Percentiles rank a stretch among this genome's conserved stretches.
Conservation (phyloP, 2,113 vertebrate genomes). For the Brachyhypopomus gauderio region DNA sequence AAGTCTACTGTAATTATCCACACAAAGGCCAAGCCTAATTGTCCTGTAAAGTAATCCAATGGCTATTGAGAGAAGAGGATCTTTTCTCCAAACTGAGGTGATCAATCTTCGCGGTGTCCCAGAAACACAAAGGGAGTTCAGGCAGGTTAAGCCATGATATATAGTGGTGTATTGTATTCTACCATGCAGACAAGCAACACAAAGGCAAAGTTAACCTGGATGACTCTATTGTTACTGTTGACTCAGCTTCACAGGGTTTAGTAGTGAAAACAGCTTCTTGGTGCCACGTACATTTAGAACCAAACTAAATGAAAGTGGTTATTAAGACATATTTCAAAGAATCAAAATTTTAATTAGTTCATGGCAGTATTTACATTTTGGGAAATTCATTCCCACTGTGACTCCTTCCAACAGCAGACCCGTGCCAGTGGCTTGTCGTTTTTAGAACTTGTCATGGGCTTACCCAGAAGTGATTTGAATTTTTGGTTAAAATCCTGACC, state of each 20-base stretch:
- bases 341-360: background rate
- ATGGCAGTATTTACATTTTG: background rate
- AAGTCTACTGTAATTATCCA: slow-evolving; percentile 62
- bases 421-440: background rate
- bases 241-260: slow-evolving; percentile 52
- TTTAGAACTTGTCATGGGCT: slow-evolving; percentile 15
- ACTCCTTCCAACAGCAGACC: background rate
- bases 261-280: slow-evolving; percentile 48
- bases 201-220: slow-evolving; percentile 56
- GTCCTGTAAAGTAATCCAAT: slow-evolving; percentile 64
- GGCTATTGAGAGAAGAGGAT: slow-evolving; percentile 54
- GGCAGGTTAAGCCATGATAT: slow-evolving; percentile 59
- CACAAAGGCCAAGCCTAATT: slow-evolving; percentile 62
- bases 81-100: slow-evolving; percentile 57
- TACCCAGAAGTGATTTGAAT: slow-evolving; percentile 35
- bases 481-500: slow-evolving; percentile 31
- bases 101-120: slow-evolving; percentile 59
- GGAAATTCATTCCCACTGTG: background rate
- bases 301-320: slow-evolving; percentile 51
- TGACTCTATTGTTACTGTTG: slow-evolving; percentile 53
- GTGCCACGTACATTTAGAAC: slow-evolving; percentile 25
- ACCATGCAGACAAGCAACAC: slow-evolving; percentile 47
- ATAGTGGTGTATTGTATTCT: slow-evolving; percentile 60
- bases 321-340: background rate
- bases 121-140: slow-evolving; percentile 55